Conservation (phyloP, 2,888 invertebrate genomes). For the Polia nebulosa region DNA sequence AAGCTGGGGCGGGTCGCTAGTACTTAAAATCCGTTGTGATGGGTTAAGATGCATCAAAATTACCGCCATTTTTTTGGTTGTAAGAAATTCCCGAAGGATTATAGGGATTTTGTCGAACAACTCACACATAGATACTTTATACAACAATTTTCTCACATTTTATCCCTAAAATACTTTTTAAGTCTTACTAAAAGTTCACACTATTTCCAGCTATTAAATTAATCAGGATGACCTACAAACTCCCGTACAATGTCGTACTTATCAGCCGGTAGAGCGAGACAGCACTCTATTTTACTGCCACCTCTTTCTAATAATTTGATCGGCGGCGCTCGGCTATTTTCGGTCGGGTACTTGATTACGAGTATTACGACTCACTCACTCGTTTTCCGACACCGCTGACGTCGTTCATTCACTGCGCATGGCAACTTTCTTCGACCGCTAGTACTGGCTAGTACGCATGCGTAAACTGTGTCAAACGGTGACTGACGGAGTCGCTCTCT, state of each 20-base stretch:
- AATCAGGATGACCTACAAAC: slow-evolving; percentile 60
- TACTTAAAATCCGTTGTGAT: no score
- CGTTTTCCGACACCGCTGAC: slow-evolving; percentile 49
- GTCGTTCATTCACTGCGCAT: slow-evolving; percentile 77
- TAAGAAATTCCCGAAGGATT: neutral
- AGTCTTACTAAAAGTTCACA: neutral
- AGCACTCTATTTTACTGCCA: slow-evolving; percentile 49
- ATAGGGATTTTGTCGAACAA: neutral
- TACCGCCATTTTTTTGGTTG: neutral
- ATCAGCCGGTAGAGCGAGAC: slow-evolving; percentile 63
- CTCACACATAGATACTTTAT: no score
- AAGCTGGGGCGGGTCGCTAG: no score
- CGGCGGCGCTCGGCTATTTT: slow-evolving; percentile 60
- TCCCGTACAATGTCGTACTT: slow-evolving; percentile 45
- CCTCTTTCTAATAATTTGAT: slow-evolving; percentile 64
- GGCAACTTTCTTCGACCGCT: slow-evolving; percentile 85
- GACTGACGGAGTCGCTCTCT: slow-evolving; percentile 76
- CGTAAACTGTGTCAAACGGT: slow-evolving; percentile 83
- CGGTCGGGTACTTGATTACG: slow-evolving; percentile 60
- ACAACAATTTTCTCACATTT: no score
- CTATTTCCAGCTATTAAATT: slow-evolving; percentile 6
- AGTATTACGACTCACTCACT: slow-evolving; percentile 65
- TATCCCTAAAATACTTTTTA: neutral
- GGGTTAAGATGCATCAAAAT: neutral
- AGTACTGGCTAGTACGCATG: slow-evolving; percentile 87